These are phyloP conservation scores for Pterostichus madidus DNA, from an alignment of 2,888 invertebrate species.

Conservation along the genomic window DNA sequence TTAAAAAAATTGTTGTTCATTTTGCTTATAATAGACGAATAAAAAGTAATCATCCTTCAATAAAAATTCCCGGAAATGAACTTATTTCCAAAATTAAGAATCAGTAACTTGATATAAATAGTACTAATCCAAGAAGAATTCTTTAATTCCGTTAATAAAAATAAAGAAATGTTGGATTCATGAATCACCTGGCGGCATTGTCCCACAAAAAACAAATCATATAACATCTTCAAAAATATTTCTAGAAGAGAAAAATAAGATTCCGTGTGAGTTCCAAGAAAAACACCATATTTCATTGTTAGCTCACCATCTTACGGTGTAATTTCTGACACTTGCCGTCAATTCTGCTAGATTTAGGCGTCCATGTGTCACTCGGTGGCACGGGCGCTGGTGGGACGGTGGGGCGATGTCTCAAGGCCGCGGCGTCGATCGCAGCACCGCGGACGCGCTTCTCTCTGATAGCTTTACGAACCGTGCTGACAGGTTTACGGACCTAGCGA, in stretches of 20 bases:
- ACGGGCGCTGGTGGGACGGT: not conserved
- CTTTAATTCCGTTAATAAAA: too few species aligned
- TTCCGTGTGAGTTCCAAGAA: constrained; percentile 64
- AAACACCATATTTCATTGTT: constrained; percentile 65
- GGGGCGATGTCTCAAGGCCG: constrained; percentile 37
- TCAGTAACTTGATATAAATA: too few species aligned
- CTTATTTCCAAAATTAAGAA: too few species aligned
- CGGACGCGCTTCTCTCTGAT: constrained; percentile 73
- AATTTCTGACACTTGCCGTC: constrained; percentile 60
- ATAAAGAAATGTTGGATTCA: not conserved
- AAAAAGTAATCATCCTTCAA: too few species aligned
- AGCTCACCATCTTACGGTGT: constrained; percentile 57
- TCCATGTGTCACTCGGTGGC: constrained; percentile 42
- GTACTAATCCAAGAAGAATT: too few species aligned
- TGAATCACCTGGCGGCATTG: constrained; percentile 10
- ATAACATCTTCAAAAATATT: constrained; percentile 54
- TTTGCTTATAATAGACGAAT: too few species aligned
- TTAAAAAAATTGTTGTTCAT: too few species aligned
- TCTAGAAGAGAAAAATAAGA: constrained; percentile 60
- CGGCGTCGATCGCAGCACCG: constrained; percentile 38
- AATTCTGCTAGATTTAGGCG: constrained; percentile 55
- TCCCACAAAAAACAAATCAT: constrained; percentile 31
- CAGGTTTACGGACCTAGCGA: constrained; percentile 75
- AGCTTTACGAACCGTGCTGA: constrained; percentile 77
- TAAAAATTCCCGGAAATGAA: too few species aligned